Evolutionary conservation across 2,797 vertebrate genomes (phyloP), one percentile per base, ranked within the genome.

Genomic region (Falco concolor): DNA sequence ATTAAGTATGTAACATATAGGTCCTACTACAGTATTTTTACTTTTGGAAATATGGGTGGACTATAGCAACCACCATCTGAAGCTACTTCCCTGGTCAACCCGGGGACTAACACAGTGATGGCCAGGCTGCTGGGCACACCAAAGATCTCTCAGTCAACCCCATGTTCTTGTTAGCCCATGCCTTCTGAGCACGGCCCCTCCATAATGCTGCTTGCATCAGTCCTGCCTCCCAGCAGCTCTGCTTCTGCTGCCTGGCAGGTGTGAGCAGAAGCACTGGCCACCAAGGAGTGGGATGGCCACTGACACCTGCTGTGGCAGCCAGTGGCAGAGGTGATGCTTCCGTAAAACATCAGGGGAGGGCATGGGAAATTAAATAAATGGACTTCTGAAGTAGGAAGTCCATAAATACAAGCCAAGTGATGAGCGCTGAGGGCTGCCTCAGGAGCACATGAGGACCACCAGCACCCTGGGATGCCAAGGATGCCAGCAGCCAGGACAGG

Each of bases 381-480:
- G 30, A 52, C n/a, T 59, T 52, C 44, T 65, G 64, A 50, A 38
- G 32, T 44, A 60, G 40, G 15, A 65, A 76, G 28, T 21, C 42
- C 27, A 22, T 38, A 63, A 65, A 75, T n/a, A 70, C 50, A 64
- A 76, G 22, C 6, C 9, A 2, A 1, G 32, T 17, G 23, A 49
- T 10, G 30, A 47, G 20, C 45, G 12, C 56, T 44, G 69, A 76
- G 36, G 40, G 47, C 17, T 1, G 0, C 47, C 45, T 24, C 34
- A 16, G 20, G 28, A 24, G 44, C 2, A 3, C 34, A 5, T 12
- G 7, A 30, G 22, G 25, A 59, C 23, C 19, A 16, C 38, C 50
- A 32, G 28, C 3, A 0, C 13, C 13, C 4, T 1, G 1, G 27
- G 28, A n/a, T 3, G 3, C 30, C 2, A 7, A 8, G 19, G 22